A percentile compares a stretch with the other conserved stretches of the same genome.
Conservation (phyloP, 2,113 vertebrate species). For the Bubo scandiacus region DNA sequence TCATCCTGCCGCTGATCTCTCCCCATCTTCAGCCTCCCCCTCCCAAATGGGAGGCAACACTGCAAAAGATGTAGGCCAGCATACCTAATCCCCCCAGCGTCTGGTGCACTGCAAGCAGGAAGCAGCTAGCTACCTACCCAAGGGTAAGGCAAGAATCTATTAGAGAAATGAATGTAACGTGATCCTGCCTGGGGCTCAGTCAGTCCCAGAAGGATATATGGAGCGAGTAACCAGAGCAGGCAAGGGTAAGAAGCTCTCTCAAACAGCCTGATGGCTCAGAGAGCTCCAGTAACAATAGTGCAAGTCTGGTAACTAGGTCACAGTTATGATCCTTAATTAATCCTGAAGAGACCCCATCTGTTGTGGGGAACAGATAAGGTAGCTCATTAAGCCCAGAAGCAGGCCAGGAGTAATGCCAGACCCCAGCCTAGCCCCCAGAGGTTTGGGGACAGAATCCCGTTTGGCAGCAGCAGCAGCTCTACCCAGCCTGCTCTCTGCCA, state of each 20-base stretch:
- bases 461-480: neutral
- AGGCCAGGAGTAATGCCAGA: neutral
- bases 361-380: neutral
- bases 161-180: neutral
- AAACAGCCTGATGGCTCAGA: neutral
- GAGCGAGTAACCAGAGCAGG: neutral
- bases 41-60: neutral
- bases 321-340: slow-evolving; percentile 58
- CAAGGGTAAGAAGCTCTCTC: neutral
- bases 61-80: neutral
- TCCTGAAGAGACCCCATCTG: slow-evolving; percentile 41
- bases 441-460: neutral
- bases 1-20: neutral
- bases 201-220: neutral
- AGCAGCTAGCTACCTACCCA: neutral
- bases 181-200: neutral
- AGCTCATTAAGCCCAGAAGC: neutral
- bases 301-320: slow-evolving; percentile 55
- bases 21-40: neutral
- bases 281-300: slow-evolving; percentile 7
- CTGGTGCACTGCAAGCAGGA: neutral
- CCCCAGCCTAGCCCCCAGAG: neutral
- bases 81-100: neutral
- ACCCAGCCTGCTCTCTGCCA: neutral
- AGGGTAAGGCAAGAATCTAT: neutral